Base-by-base conservation (phyloP, 2,797 vertebrate species). In the Steatocranus sp. region DNA sequence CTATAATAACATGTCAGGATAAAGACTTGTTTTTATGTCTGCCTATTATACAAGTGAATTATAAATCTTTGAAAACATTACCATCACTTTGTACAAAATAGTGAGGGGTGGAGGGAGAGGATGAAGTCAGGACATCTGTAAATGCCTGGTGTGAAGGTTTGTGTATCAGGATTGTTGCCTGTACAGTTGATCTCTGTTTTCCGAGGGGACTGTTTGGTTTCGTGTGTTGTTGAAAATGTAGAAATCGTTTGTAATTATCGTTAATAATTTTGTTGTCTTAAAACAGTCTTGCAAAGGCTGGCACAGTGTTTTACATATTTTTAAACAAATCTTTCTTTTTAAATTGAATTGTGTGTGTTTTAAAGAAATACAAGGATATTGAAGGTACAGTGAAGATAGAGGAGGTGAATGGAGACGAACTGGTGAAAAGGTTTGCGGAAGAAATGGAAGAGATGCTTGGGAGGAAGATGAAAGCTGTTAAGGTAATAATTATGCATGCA, bases 361-460 rank as follows among this genome's bases (percentile, higher is more conserved):
- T 74, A 2, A 76, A 99, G 98, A 99, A 99, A 91, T 99, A 97
- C 94, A 98, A 98, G 87, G 98, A 98, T 5, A 92, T 97, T 30
- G 97, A 99, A 88, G 88, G 96, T 1, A 95, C 96, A 18, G 94
- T 99, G 93, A 97, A 95, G 91, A 97, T 99, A 43, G 94, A 97
- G 90, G 97, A 98, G 87, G 97, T 99, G 89, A 95, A 98, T 0
- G 98, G 98, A 15, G 88, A 96, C 81, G 97, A 97, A 83, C 95
- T 99, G 78, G 98, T 98, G 79, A 97, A 95, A 91, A 97, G 94
- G 86, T 98, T 99, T 91, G 98, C 98, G 0, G 97, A 98, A 84
- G 97, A 98, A 92, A 99, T 99, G 98, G 97, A 99, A 91, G 96
- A 93, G 86, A 99, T 99, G 98, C 96, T 99, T 2, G 96, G 95